Percentiles rank a stretch among this genome's conserved stretches.
phyloP scores from a whole-genome alignment of 2,888 invertebrate species.

The Oligia fasciuncula region DNA sequence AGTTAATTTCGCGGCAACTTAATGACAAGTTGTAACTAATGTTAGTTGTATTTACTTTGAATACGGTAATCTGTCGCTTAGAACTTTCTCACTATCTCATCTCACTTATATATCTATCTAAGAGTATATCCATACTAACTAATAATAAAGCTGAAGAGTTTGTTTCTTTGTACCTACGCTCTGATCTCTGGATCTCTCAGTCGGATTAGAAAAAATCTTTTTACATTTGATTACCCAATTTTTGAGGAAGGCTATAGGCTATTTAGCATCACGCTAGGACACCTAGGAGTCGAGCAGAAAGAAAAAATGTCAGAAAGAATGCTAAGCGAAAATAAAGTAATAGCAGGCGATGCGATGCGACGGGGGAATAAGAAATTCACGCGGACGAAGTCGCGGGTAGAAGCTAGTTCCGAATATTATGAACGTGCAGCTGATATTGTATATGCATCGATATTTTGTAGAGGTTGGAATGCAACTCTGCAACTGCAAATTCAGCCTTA shows the following conservation, averaged over 20 bases:
- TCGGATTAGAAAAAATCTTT: neutral
- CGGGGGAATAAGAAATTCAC: too few species aligned
- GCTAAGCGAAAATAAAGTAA: neutral
- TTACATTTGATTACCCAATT: too few species aligned
- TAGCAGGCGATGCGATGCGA: too few species aligned
- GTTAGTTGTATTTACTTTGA: constrained; percentile 50
- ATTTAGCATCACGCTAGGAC: neutral
- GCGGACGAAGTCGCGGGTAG: too few species aligned
- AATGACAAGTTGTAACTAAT: constrained; percentile 57
- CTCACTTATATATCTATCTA: neutral
- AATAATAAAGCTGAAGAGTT: neutral
- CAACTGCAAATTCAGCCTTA: neutral
- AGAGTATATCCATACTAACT: neutral
- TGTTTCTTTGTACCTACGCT: neutral
- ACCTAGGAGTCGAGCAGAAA: neutral
- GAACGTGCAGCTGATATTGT: neutral
- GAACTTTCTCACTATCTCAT: constrained; percentile 41
- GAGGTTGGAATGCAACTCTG: neutral
- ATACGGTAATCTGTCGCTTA: constrained; percentile 37
- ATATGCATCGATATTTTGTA: neutral
- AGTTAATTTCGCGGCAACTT: constrained; percentile 61
- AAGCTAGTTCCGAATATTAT: neutral
- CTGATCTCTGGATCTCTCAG: neutral
- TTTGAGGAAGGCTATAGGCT: too few species aligned
- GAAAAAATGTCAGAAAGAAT: neutral